These are phyloP conservation scores for Brienomyrus brachyistius DNA, from an alignment of 2,113 vertebrate genomes.

Conservation along the genomic window DNA sequence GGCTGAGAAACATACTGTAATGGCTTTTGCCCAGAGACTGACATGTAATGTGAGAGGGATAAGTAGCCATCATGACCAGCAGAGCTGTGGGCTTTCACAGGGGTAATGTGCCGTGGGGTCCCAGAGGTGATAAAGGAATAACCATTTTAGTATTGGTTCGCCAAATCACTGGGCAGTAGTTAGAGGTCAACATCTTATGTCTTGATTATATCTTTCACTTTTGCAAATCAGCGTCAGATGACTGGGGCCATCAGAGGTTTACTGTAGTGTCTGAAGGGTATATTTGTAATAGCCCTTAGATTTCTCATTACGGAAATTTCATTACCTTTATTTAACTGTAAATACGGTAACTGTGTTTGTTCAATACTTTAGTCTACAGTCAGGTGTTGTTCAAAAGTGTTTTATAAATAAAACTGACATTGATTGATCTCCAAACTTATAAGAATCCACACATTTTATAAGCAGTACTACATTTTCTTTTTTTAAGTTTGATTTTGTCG, in stretches of 20 bases:
- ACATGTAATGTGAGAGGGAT: conserved; percentile 2
- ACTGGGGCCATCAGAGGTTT: background rate
- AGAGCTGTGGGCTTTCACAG: background rate
- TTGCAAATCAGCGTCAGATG: background rate
- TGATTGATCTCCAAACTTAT: background rate
- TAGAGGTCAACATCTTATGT: conserved; percentile 7
- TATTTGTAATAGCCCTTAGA: background rate
- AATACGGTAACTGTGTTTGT: background rate
- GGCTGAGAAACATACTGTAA: background rate
- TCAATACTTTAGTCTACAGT: background rate
- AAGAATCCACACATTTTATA: background rate
- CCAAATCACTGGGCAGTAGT: background rate
- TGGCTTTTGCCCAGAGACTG: background rate
- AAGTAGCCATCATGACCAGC: background rate
- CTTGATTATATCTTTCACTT: background rate
- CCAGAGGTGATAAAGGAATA: background rate
- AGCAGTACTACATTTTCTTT: background rate
- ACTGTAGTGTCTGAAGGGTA: background rate
- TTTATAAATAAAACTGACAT: background rate
- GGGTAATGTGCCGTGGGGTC: background rate
- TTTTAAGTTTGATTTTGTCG: background rate
- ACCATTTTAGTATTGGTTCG: background rate
- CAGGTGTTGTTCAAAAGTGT: background rate
- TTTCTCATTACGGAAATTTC: background rate
- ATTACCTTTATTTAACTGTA: background rate